Evolutionary conservation across 2,888 invertebrate genomes (phyloP).

Genomic region (Labia minor): DNA sequence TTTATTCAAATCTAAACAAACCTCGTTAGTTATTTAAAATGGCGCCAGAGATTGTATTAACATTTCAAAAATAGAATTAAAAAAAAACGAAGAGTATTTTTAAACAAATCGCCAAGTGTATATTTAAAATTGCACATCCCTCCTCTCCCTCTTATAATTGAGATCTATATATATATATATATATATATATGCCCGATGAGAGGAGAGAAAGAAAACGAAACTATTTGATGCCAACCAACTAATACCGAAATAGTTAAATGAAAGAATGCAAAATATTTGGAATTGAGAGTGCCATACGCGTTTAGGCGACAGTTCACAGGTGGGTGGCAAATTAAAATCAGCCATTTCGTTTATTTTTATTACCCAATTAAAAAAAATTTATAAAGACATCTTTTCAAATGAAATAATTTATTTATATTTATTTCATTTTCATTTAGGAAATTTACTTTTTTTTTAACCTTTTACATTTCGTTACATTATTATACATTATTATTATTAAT

Average conservation of each 20-base stretch:
- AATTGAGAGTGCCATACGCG: background rate
- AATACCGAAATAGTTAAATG: too few relatives aligned
- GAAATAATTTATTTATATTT: too few relatives aligned
- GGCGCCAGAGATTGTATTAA: background rate
- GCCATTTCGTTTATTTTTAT: background rate
- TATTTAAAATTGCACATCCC: slow-evolving; percentile 3
- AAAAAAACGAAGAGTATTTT: background rate
- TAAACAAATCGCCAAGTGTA: background rate
- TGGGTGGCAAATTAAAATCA: background rate
- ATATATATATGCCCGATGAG: too few relatives aligned
- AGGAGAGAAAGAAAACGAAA: too few relatives aligned
- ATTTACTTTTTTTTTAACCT: too few relatives aligned
- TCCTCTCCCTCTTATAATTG: too few relatives aligned
- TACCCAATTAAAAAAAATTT: background rate
- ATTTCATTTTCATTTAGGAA: too few relatives aligned
- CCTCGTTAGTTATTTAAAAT: background rate
- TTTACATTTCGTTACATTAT: too few relatives aligned
- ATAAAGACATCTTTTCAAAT: background rate
- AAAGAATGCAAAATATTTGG: background rate
- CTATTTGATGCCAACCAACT: too few relatives aligned
- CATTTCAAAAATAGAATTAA: background rate
- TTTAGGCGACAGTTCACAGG: background rate
- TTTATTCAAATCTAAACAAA: background rate
- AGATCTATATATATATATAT: too few relatives aligned
- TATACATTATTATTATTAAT: too few relatives aligned